Percentiles rank a stretch among this genome's conserved stretches.
phyloP scores from a whole-genome alignment of 2,797 vertebrate genomes.

The Psittacula echo region DNA sequence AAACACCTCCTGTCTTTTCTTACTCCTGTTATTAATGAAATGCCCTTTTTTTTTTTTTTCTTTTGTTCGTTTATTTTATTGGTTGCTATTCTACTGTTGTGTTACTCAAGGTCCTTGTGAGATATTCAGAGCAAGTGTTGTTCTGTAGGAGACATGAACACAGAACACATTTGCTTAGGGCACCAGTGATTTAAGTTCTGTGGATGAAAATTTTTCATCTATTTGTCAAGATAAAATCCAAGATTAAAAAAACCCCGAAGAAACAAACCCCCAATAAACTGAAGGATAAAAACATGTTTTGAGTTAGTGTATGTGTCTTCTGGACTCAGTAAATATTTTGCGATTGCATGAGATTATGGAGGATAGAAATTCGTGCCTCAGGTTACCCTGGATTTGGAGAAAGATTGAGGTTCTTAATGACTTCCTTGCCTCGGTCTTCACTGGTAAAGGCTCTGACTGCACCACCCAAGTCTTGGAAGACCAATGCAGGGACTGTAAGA shows the following conservation, averaged over 20 bases:
- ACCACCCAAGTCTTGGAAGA: too few species aligned
- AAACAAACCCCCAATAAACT: neutral
- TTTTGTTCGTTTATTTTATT: neutral
- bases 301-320: neutral
- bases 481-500: too few species aligned
- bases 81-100: neutral
- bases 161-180: neutral
- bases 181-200: neutral
- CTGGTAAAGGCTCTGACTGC: too few species aligned
- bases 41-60: neutral
- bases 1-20: neutral
- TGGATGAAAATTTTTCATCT: neutral
- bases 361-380: neutral
- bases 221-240: neutral
- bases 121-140: neutral
- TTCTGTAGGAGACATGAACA: neutral
- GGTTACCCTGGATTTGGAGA: neutral
- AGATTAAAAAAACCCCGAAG: neutral
- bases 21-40: neutral
- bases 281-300: neutral
- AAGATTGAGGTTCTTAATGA: too few species aligned
- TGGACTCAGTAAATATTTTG: neutral
- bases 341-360: neutral
- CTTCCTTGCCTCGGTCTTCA: too few species aligned
- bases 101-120: neutral